Evolutionary conservation across 2,113 vertebrate species (phyloP).

Genomic region (Ophiodon elongatus): DNA sequence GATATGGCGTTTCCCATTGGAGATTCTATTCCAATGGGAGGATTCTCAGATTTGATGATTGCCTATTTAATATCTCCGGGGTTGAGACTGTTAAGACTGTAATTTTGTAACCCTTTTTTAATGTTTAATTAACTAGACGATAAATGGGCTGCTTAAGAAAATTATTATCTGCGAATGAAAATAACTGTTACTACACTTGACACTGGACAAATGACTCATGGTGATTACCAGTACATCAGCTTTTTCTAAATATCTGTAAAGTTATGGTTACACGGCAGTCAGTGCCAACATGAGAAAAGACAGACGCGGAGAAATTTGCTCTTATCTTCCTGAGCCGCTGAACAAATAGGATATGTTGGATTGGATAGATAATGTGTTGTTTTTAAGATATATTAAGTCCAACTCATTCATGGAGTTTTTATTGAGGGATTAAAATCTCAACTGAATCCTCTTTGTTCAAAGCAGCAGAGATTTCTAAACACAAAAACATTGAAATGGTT

Average conservation of each 20-base stretch:
- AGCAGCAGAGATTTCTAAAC: constrained; percentile 26
- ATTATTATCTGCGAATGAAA: background rate
- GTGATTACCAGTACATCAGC: background rate
- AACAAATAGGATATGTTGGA: constrained; percentile 31
- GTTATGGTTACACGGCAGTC: background rate
- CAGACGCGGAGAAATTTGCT: background rate
- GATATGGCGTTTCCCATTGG: no score
- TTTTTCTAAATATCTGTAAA: constrained; percentile 1
- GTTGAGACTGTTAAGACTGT: background rate
- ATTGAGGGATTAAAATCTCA: background rate
- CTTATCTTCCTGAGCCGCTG: constrained; percentile 23
- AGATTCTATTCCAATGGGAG: background rate
- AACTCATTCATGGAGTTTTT: constrained; percentile 1
- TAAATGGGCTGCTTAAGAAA: background rate
- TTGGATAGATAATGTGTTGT: constrained; percentile 6
- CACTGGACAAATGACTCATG: background rate
- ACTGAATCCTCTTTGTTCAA: constrained; percentile 24
- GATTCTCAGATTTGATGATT: background rate
- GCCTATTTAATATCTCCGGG: background rate
- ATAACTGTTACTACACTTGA: background rate
- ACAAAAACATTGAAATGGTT: constrained; percentile 11
- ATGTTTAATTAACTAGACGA: background rate
- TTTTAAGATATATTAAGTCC: constrained; percentile 14
- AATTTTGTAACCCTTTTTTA: no score
- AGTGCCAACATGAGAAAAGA: constrained; percentile 22